Evolutionary conservation across 2,113 vertebrate species (phyloP), one percentile per base, ranked within the genome.

Genomic region (Callipepla californica): DNA sequence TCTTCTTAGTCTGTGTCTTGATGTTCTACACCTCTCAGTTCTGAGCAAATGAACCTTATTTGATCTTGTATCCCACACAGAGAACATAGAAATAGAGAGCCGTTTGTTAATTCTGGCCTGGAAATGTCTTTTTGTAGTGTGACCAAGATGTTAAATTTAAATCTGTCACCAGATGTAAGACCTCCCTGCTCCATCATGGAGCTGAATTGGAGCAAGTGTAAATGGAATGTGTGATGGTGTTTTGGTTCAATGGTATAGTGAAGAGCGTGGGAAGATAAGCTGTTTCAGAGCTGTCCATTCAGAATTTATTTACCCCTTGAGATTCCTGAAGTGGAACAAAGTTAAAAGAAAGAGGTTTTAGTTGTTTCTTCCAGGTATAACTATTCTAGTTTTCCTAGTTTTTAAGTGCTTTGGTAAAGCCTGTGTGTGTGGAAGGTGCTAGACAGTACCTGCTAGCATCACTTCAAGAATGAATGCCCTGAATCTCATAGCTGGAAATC

Each of bases 41-140:
- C 34, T 85, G 40, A 91, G 84, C 62, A 21, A 45, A 36, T 11
- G 11, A 76, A 36, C 6, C 53, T 73, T 20, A 13, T 76, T 91
- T 61, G 57, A 9, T 57, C 0, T 0, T 9, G 7, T 63, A 11
- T 70, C 8, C n/a, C 30, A 2, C 28, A 8, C 0, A 0, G n/a
- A 36, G 38, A 65, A n/a, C 0, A 0, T 74, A 77, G 38, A 51
- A 89, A 50, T 61, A 2, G 10, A 69, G n/a, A 51, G 20, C 21
- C 73, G 0, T 76, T 85, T 87, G 21, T n/a, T 87, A 65, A 32
- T 5, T 62, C 25, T 68, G 61, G 13, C 53, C 13, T 6, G 63
- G 23, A 89, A 89, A 47, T 70, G 30, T 8, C 45, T 42, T 79
- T 65, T 61, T 78, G 9, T 61, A 5, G 13, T 51, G 47, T 70